A percentile compares a stretch with the other conserved stretches of the same genome.
Evolutionary conservation across 2,797 vertebrate genomes (phyloP).

Genomic region (Typhlichthys subterraneus): DNA sequence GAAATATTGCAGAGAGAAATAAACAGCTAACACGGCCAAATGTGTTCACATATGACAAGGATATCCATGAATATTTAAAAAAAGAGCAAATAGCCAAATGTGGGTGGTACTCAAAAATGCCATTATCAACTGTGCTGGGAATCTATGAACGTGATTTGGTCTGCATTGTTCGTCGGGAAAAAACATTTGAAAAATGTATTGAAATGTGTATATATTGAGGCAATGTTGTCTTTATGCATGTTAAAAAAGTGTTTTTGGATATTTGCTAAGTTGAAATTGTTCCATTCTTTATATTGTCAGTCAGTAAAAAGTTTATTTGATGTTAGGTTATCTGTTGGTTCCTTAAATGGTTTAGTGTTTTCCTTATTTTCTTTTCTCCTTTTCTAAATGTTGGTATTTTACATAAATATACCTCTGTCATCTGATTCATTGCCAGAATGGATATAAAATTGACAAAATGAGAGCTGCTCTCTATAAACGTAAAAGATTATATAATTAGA

Average conservation of each 20-base stretch:
- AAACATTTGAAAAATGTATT: conserved; percentile 31
- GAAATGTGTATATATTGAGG: conserved; percentile 56
- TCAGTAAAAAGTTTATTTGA: conserved; percentile 48
- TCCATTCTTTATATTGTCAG: conserved; percentile 54
- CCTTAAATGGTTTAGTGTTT: conserved; percentile 36
- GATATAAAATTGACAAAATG: conserved; percentile 23
- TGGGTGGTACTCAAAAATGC: conserved; percentile 19
- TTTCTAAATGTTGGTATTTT: conserved; percentile 48
- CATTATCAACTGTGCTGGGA: too few relatives aligned
- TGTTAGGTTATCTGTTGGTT: conserved; percentile 62
- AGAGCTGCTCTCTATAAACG: conserved; percentile 12
- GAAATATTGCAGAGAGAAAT: conserved; percentile 12
- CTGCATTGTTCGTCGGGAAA: conserved; percentile 27
- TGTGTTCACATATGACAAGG: conserved; percentile 18
- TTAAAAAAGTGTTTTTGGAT: conserved; percentile 63
- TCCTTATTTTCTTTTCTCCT: conserved; percentile 22
- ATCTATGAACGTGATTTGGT: conserved; percentile 20
- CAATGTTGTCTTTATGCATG: conserved; percentile 74
- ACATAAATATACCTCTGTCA: conserved; percentile 75
- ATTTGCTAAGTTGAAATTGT: conserved; percentile 49
- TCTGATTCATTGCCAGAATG: conserved; percentile 47
- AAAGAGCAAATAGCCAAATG: conserved; percentile 13
- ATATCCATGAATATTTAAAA: conserved; percentile 8
- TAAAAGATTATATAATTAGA: background rate
- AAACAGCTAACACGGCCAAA: conserved; percentile 13